Percentiles rank a stretch among this genome's conserved stretches.
Evolutionary conservation across 2,888 invertebrate genomes (phyloP).

Genomic region (Dromius quadrimaculatus): DNA sequence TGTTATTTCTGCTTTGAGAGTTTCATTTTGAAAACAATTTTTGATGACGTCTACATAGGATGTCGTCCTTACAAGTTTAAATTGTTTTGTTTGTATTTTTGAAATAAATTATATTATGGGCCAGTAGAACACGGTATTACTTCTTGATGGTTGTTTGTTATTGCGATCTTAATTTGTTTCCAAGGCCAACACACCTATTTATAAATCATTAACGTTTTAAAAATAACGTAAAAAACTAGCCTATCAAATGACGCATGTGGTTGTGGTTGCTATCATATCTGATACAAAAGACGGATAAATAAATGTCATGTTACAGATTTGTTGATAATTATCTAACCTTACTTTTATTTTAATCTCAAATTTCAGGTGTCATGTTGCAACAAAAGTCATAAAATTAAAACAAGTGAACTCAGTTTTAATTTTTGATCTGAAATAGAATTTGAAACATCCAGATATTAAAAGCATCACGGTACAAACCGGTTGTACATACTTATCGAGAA

Average conservation of each 20-base stretch:
- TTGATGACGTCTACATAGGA: too few relatives aligned
- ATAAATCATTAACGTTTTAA: constrained; percentile 40
- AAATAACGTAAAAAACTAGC: constrained; percentile 22
- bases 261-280: constrained; percentile 10
- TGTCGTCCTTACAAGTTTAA: too few relatives aligned
- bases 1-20: too few relatives aligned
- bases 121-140: constrained; percentile 21
- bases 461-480: constrained; percentile 53
- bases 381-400: background rate
- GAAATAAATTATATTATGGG: background rate
- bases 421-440: background rate
- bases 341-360: background rate
- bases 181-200: constrained; percentile 43
- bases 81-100: too few relatives aligned
- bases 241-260: constrained; percentile 9
- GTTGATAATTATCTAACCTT: background rate
- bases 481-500: constrained; percentile 56
- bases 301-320: constrained; percentile 23
- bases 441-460: constrained; percentile 24
- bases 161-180: constrained; percentile 44
- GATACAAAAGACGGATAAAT: constrained; percentile 18
- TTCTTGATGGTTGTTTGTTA: constrained; percentile 20
- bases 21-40: too few relatives aligned
- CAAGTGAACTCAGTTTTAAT: constrained; percentile 35
- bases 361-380: background rate